Conservation (phyloP, 2,888 invertebrate species). For the Chloroclystis v-ata region DNA sequence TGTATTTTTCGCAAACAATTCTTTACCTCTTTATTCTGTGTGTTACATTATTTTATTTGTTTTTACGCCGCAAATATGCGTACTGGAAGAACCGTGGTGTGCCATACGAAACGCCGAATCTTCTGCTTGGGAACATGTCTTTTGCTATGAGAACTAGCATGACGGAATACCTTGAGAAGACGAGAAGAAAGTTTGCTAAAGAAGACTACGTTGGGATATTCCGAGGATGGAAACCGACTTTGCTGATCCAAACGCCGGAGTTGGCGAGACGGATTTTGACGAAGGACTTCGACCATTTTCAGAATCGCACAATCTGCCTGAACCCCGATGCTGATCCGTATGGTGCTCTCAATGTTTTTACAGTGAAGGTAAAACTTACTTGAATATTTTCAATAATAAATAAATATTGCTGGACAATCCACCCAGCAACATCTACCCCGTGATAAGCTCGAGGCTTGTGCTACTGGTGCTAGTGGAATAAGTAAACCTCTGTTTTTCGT, state of each 20-base stretch:
- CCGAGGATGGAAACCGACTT: conserved; percentile 47
- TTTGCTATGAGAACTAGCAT: conserved; percentile 54
- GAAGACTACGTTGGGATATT: conserved; percentile 53
- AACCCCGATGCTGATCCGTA: background rate
- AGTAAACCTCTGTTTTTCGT: too few species aligned
- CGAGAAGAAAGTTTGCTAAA: background rate
- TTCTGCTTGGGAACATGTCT: conserved; percentile 48
- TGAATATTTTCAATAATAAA: too few species aligned
- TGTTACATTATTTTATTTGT: background rate
- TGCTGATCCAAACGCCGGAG: conserved; percentile 54
- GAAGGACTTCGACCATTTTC: conserved; percentile 51
- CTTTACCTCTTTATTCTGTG: conserved; percentile 29
- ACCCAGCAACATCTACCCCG: too few species aligned
- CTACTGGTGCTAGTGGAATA: too few species aligned
- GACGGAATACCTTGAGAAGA: conserved; percentile 39
- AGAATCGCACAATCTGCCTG: conserved; percentile 44
- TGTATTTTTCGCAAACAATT: conserved; percentile 10
- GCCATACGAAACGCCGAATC: conserved; percentile 46
- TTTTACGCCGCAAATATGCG: conserved; percentile 41
- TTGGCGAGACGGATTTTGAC: conserved; percentile 48
- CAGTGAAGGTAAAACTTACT: conserved; percentile 36
- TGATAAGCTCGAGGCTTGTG: too few species aligned
- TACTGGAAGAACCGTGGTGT: conserved; percentile 57
- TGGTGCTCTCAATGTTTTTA: conserved; percentile 19
- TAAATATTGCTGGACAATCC: too few species aligned